Evolutionary conservation across 2,888 invertebrate genomes (phyloP).

Genomic region (Carabus problematicus): DNA sequence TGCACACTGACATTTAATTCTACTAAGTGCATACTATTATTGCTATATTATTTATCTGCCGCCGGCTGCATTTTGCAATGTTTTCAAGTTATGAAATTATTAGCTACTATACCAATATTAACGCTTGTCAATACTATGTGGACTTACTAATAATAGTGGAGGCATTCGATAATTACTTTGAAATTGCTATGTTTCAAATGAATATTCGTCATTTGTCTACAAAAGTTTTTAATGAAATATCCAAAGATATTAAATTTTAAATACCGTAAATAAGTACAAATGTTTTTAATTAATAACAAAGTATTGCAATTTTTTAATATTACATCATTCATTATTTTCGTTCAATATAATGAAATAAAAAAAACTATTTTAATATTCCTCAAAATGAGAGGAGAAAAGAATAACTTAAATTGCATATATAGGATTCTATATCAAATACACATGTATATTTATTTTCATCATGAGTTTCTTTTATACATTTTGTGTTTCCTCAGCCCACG

Average conservation of each 20-base stretch:
- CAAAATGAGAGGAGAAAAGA: conserved; percentile 11
- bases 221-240: too few species aligned
- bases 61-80: too few species aligned
- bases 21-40: conserved; percentile 27
- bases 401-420: conserved; percentile 22
- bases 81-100: too few species aligned
- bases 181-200: too few species aligned
- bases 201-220: too few species aligned
- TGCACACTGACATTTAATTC: conserved; percentile 26
- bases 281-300: too few species aligned
- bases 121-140: not conserved
- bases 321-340: not conserved
- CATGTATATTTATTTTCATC: not conserved
- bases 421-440: not conserved
- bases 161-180: too few species aligned
- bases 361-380: conserved; percentile 16
- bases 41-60: conserved; percentile 33
- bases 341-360: not conserved
- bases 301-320: too few species aligned
- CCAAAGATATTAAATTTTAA: too few species aligned
- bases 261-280: too few species aligned
- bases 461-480: not conserved
- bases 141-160: not conserved
- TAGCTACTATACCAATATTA: not conserved
- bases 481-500: not conserved